Evolutionary conservation across 2,888 invertebrate genomes (phyloP).

Genomic region (Temnothorax unifasciatus): DNA sequence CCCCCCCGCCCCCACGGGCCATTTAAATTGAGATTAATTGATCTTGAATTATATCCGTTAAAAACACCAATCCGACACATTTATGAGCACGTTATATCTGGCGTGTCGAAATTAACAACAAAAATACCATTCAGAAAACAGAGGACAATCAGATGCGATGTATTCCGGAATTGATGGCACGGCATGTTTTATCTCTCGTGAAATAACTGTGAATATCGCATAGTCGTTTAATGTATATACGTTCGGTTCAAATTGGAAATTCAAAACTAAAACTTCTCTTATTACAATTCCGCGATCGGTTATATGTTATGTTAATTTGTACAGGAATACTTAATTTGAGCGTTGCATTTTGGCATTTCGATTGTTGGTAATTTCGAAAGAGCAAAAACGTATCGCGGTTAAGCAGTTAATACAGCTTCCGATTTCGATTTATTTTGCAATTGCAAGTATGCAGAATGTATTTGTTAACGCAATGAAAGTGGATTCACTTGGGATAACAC

Average conservation of each 20-base stretch:
- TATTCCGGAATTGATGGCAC: neutral
- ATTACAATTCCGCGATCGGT: neutral
- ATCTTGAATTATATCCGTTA: neutral
- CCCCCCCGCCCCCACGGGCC: neutral
- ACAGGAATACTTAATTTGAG: neutral
- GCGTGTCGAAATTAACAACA: neutral
- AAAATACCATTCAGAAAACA: neutral
- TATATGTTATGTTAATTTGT: conserved; percentile 9
- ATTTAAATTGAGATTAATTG: conserved; percentile 1
- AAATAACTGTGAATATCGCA: neutral
- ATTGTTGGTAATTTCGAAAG: neutral
- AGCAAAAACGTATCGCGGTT: neutral
- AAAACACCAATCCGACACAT: neutral
- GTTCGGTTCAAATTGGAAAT: neutral
- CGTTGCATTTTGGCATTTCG: neutral
- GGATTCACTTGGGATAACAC: conserved; percentile 27
- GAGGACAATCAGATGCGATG: neutral
- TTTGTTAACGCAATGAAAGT: conserved; percentile 29
- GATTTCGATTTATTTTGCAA: neutral
- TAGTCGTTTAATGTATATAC: neutral
- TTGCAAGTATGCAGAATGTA: conserved; percentile 13
- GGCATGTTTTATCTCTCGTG: neutral
- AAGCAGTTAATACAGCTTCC: neutral
- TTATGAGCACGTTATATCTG: neutral
- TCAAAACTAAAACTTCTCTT: conserved; percentile 4